A percentile compares a stretch with the other conserved stretches of the same genome.
phyloP scores from a whole-genome alignment of 1,140 invertebrate genomes.

The Planococcus citri region DNA sequence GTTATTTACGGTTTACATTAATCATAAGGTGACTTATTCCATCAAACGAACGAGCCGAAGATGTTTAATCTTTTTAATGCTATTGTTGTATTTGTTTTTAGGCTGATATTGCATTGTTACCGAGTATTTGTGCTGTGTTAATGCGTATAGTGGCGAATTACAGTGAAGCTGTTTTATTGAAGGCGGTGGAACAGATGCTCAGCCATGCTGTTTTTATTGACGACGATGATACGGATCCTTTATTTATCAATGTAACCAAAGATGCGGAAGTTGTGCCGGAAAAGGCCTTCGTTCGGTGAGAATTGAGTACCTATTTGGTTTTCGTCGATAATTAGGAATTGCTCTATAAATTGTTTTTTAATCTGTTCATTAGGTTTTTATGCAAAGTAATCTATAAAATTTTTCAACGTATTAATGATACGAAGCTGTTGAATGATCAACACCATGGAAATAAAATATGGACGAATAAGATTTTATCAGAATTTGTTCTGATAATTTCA shows the following conservation, averaged over 20 bases:
- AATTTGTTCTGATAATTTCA: not conserved
- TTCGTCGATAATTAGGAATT: too few species aligned
- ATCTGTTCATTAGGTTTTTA: not conserved
- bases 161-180: not conserved
- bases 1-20: not conserved
- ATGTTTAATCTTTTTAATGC: not conserved
- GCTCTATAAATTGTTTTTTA: too few species aligned
- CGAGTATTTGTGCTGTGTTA: not conserved
- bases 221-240: not conserved
- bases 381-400: not conserved
- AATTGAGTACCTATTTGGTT: not conserved
- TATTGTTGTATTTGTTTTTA: not conserved
- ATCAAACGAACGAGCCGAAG: too few species aligned
- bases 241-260: not conserved
- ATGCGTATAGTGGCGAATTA: not conserved
- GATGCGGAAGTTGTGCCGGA: not conserved
- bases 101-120: not conserved
- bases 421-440: not conserved
- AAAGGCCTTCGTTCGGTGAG: not conserved
- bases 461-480: not conserved
- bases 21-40: not conserved
- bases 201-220: not conserved
- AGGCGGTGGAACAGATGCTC: not conserved
- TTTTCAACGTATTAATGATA: not conserved
- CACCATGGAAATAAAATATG: not conserved